Conservation (phyloP, 2,888 invertebrate genomes). For the Apamea monoglypha region DNA sequence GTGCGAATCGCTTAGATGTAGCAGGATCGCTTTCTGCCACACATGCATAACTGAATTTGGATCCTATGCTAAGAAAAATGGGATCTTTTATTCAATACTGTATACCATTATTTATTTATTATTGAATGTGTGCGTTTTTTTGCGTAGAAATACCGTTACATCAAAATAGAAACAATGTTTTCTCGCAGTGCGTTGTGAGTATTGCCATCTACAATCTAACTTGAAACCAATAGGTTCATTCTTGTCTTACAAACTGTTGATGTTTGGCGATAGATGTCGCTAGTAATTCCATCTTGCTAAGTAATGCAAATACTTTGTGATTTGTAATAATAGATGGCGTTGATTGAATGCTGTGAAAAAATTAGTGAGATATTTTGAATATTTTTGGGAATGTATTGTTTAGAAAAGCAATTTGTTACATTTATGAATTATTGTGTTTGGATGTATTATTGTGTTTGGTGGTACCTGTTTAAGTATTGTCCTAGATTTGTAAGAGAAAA, state of each 20-base stretch:
- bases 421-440: neutral
- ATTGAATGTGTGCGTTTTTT: neutral
- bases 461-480: neutral
- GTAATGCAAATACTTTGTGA: neutral
- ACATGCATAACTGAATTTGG: neutral
- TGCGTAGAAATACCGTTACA: neutral
- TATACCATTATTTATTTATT: neutral
- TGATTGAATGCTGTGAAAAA: neutral
- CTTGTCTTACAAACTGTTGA: neutral
- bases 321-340: slow-evolving; percentile 37
- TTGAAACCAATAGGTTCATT: neutral
- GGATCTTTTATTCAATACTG: neutral
- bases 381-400: neutral
- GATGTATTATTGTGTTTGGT: neutral
- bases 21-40: neutral
- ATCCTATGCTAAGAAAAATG: neutral
- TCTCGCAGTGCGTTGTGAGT: neutral
- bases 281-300: neutral
- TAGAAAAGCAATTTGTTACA: neutral
- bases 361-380: neutral
- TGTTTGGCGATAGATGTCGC: slow-evolving; percentile 48
- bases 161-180: neutral
- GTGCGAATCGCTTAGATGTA: too few species aligned
- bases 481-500: neutral
- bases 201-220: slow-evolving; percentile 36